Conservation (phyloP, 2,113 vertebrate genomes). For the Atractosteus spatula region DNA sequence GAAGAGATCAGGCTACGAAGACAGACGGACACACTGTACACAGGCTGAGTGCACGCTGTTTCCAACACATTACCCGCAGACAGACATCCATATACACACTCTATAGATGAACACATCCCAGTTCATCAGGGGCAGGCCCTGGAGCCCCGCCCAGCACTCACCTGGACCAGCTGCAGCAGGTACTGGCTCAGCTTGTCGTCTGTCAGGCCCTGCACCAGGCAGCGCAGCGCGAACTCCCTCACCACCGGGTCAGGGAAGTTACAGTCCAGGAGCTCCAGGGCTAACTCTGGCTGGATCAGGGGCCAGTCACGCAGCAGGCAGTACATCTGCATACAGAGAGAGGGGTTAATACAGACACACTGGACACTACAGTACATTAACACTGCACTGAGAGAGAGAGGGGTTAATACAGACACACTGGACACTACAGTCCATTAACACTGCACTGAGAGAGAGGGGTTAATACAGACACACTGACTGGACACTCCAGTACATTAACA, state of each 20-base stretch:
- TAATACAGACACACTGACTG: neutral
- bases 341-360: neutral
- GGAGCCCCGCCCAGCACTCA: slow-evolving; percentile 15
- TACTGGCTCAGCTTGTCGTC: slow-evolving; percentile 61
- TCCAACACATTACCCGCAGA: slow-evolving; percentile 9
- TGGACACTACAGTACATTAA: slow-evolving; percentile 44
- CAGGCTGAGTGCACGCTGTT: neutral
- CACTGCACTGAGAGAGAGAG: slow-evolving; percentile 20
- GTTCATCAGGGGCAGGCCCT: slow-evolving; percentile 8
- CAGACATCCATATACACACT: neutral
- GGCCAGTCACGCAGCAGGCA: slow-evolving; percentile 60
- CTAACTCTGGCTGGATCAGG: slow-evolving; percentile 51
- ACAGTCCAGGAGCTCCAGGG: slow-evolving; percentile 60
- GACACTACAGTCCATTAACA: neutral
- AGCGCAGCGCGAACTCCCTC: slow-evolving; percentile 56
- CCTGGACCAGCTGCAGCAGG: slow-evolving; percentile 61
- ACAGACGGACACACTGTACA: slow-evolving; percentile 3
- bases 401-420: neutral
- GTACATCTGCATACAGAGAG: slow-evolving; percentile 45
- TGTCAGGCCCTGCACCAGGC: slow-evolving; percentile 53
- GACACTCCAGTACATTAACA: slow-evolving; percentile 44
- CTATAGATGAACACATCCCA: neutral
- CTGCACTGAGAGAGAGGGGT: slow-evolving; percentile 20
- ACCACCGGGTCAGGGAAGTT: slow-evolving; percentile 60
- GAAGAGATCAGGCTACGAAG: neutral